These are phyloP conservation scores for Pocillopora verrucosa DNA, from an alignment of 64 coral and sea anemone species.

Conservation along the genomic window DNA sequence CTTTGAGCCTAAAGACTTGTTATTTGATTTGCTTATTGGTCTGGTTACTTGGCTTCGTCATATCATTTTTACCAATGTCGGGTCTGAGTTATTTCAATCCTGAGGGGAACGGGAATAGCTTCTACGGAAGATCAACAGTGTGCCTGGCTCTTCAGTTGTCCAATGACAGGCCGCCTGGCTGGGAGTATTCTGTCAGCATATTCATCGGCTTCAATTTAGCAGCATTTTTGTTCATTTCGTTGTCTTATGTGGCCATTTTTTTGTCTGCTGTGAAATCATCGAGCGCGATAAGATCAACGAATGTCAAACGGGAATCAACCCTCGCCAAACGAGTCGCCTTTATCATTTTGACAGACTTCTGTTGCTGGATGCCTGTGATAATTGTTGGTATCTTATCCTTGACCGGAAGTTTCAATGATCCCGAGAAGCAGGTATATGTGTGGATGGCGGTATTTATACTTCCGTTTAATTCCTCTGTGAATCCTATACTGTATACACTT, in stretches of 20 bases:
- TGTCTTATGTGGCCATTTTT: background rate
- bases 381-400: background rate
- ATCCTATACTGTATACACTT: conserved; percentile 33
- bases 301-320: background rate
- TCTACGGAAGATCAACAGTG: background rate
- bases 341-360: conserved; percentile 30
- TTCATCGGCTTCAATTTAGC: background rate
- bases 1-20: background rate
- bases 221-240: background rate
- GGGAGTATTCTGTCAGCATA: background rate
- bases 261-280: background rate
- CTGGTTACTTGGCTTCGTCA: background rate
- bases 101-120: background rate
- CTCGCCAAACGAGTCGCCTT: background rate
- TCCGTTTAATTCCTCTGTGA: background rate
- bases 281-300: too few relatives aligned
- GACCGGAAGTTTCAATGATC: conserved; percentile 7
- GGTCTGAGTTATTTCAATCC: background rate
- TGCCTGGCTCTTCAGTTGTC: conserved; percentile 5
- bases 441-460: conserved; percentile 18
- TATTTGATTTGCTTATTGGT: background rate
- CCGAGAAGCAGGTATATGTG: background rate
- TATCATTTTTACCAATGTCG: background rate
- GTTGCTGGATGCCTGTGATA: conserved; percentile 33
- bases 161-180: background rate